Evolutionary conservation across 92 coral and sea anemone genomes (phyloP).

Genomic region (Zoanthus sansibaricus): DNA sequence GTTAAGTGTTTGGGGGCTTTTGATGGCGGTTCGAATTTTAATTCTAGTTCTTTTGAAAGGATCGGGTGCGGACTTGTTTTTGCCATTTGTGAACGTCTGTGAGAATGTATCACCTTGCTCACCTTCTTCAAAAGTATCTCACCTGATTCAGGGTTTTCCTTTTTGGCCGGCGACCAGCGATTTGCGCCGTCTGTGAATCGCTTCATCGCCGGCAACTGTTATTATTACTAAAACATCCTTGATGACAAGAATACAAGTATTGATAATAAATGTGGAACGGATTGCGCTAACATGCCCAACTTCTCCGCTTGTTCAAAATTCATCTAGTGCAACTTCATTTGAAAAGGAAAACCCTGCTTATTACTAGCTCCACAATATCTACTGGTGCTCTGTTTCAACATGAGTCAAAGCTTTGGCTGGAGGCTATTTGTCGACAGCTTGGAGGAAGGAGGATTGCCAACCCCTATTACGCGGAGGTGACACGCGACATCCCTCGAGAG

Average conservation of each 20-base stretch:
- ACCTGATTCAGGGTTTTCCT: too few relatives aligned
- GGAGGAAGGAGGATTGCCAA: conserved; percentile 56
- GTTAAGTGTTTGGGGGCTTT: conserved; percentile 4
- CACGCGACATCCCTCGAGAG: conserved; percentile 63
- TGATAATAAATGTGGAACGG: too few relatives aligned
- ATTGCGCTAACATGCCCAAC: too few relatives aligned
- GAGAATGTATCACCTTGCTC: neutral
- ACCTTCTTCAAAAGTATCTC: neutral
- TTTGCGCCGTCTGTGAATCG: too few relatives aligned
- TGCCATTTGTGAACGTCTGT: neutral
- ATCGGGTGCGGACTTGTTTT: conserved; percentile 6
- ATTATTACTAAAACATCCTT: too few relatives aligned
- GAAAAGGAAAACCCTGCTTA: too few relatives aligned
- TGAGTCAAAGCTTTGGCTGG: conserved; percentile 58
- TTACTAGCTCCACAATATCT: conserved; percentile 3
- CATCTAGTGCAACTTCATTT: too few relatives aligned
- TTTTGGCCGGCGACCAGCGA: too few relatives aligned
- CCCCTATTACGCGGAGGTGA: conserved; percentile 63
- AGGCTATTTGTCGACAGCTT: conserved; percentile 56
- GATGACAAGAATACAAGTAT: too few relatives aligned
- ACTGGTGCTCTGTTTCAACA: conserved; percentile 19
- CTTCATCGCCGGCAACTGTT: too few relatives aligned
- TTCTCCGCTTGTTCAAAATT: too few relatives aligned
- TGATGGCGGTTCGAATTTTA: neutral
- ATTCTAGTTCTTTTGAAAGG: neutral